Evolutionary conservation across 2,888 invertebrate species (phyloP).

Genomic region (Octonoba sinensis): DNA sequence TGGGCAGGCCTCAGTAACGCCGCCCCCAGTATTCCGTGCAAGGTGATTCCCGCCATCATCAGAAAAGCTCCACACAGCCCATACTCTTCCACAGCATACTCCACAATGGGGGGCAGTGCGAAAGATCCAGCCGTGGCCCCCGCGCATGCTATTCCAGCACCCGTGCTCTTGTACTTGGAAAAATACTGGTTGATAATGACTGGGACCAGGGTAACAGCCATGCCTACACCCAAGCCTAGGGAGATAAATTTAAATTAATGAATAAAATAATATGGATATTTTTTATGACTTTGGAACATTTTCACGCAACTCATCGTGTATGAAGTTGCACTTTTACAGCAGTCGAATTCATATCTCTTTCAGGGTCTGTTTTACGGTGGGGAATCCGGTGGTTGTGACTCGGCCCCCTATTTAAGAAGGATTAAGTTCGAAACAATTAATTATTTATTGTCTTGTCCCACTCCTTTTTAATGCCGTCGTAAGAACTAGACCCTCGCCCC

Average conservation of each 20-base stretch:
- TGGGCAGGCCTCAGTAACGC: conserved; percentile 44
- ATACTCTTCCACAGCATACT: conserved; percentile 60
- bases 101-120: conserved; percentile 64
- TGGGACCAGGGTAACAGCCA: conserved; percentile 62
- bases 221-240: conserved; percentile 65
- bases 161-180: conserved; percentile 61
- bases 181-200: conserved; percentile 67
- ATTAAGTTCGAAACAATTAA: too few species aligned
- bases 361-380: too few species aligned
- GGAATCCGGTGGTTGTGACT: too few species aligned
- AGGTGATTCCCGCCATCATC: conserved; percentile 61
- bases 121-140: conserved; percentile 66
- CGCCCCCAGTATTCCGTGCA: conserved; percentile 61
- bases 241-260: neutral
- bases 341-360: too few species aligned
- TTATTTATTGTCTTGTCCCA: too few species aligned
- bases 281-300: too few species aligned
- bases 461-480: too few species aligned
- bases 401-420: too few species aligned
- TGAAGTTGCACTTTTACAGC: too few species aligned
- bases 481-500: too few species aligned
- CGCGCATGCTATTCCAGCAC: conserved; percentile 65
- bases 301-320: too few species aligned
- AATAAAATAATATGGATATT: too few species aligned
- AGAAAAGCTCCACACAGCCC: conserved; percentile 62